phyloP scores from a whole-genome alignment of 2,113 vertebrate species.

The Silurus meridionalis region DNA sequence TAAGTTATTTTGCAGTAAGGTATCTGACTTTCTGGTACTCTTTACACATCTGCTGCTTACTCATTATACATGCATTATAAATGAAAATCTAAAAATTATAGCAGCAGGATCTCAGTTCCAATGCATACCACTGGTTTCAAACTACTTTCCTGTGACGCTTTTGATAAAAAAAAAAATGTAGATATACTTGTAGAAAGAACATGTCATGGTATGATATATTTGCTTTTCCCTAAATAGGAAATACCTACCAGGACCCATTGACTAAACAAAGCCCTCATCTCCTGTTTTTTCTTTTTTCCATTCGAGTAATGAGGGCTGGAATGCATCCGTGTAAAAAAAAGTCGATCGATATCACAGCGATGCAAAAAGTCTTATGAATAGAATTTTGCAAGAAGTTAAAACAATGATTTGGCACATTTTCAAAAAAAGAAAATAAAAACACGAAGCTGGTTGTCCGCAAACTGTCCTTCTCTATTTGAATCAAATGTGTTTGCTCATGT shows the following conservation, averaged over 20 bases:
- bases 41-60: background rate
- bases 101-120: background rate
- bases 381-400: background rate
- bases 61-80: background rate
- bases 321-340: background rate
- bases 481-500: background rate
- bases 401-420: background rate
- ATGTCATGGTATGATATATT: background rate
- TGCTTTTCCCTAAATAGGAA: slow-evolving; percentile 44
- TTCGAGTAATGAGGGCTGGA: slow-evolving; percentile 18
- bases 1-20: too few relatives aligned
- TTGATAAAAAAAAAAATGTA: background rate
- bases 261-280: slow-evolving; percentile 26
- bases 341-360: too few relatives aligned
- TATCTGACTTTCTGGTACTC: too few relatives aligned
- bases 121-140: background rate
- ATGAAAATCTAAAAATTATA: background rate
- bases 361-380: background rate
- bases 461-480: background rate
- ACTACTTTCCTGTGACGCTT: background rate
- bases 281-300: background rate
- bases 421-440: background rate
- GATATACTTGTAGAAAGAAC: background rate
- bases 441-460: background rate
- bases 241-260: slow-evolving; percentile 19